phyloP scores from a whole-genome alignment of 1,140 invertebrate species.

The Sesamia nonagrioides region DNA sequence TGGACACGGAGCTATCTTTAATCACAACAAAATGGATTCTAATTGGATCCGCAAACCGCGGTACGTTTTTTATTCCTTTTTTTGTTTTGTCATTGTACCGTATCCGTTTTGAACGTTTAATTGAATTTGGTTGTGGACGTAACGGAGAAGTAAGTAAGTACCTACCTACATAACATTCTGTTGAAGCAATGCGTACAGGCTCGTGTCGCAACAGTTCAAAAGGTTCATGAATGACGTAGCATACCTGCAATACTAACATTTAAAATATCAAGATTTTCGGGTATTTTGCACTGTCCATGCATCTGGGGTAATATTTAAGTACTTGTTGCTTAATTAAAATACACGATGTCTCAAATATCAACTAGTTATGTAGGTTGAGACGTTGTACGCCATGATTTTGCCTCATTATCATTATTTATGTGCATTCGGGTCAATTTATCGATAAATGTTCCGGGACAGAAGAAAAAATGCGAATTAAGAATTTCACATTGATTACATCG shows the following conservation, averaged over 20 bases:
- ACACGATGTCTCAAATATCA: slow-evolving; percentile 55
- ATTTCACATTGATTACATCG: slow-evolving; percentile 74
- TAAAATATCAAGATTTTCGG: slow-evolving; percentile 45
- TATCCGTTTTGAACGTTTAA: slow-evolving; percentile 44
- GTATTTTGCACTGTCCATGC: slow-evolving; percentile 28
- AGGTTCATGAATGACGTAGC: background rate
- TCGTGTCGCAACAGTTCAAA: slow-evolving; percentile 27
- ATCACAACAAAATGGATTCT: slow-evolving; percentile 82
- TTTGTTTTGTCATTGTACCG: slow-evolving; percentile 35
- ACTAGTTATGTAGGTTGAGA: slow-evolving; percentile 62
- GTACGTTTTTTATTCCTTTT: slow-evolving; percentile 50
- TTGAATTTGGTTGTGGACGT: slow-evolving; percentile 6
- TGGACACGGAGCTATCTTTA: slow-evolving; percentile 79
- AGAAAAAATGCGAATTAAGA: slow-evolving; percentile 69
- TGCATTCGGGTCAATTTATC: slow-evolving; percentile 70
- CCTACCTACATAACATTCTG: slow-evolving; percentile 1
- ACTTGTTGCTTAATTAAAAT: slow-evolving; percentile 57
- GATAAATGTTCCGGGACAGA: slow-evolving; percentile 67
- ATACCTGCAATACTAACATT: slow-evolving; percentile 6
- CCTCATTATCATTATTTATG: slow-evolving; percentile 78
- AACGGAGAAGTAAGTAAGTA: background rate
- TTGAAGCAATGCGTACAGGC: background rate
- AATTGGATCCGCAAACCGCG: slow-evolving; percentile 81
- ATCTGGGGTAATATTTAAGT: slow-evolving; percentile 43
- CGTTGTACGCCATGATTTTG: slow-evolving; percentile 65